Evolutionary conservation across 2,888 invertebrate genomes (phyloP).

Genomic region (Apotomis betuletana): DNA sequence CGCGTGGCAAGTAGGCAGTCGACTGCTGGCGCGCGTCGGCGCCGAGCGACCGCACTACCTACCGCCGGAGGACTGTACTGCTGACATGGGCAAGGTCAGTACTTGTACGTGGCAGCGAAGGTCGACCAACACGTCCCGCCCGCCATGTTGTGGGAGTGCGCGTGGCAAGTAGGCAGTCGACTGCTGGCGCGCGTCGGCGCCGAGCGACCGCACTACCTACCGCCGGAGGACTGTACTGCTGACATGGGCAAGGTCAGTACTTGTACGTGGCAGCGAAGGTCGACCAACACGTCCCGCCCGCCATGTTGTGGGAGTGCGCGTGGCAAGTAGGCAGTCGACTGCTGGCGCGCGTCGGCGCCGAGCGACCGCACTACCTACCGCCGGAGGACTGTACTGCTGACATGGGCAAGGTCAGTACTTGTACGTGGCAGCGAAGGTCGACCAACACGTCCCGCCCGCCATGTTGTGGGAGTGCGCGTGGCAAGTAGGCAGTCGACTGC

Average conservation of each 20-base stretch:
- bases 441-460: constrained; percentile 42
- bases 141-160: constrained; percentile 85
- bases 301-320: constrained; percentile 85
- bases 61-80: constrained; percentile 81
- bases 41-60: constrained; percentile 83
- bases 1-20: constrained; percentile 92
- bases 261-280: constrained; percentile 86
- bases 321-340: constrained; percentile 54
- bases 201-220: constrained; percentile 84
- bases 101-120: constrained; percentile 56
- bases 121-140: constrained; percentile 47
- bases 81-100: constrained; percentile 86
- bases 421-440: constrained; percentile 85
- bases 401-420: constrained; percentile 86
- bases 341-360: constrained; percentile 86
- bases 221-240: constrained; percentile 78
- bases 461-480: constrained; percentile 92
- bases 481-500: constrained; percentile 90
- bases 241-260: constrained; percentile 86
- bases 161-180: too few species aligned
- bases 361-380: constrained; percentile 84
- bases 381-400: constrained; percentile 82
- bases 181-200: constrained; percentile 87
- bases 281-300: constrained; percentile 44
- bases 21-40: constrained; percentile 88